A percentile compares a stretch with the other conserved stretches of the same genome.
Conservation (phyloP, 2,113 vertebrate species). For the Notothenia coriiceps region DNA sequence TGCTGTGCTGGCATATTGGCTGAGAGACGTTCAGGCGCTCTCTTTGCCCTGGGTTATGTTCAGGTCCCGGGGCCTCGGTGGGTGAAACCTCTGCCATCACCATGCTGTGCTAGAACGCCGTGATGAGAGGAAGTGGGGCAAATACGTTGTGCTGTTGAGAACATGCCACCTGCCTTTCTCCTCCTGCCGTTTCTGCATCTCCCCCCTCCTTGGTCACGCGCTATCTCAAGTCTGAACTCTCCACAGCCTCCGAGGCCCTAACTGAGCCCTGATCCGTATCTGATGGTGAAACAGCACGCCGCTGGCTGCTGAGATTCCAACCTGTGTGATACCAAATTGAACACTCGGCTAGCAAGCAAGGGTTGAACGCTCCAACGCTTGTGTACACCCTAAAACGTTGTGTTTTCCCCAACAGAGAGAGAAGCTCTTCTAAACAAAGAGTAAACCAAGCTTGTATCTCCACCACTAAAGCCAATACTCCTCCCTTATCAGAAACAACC, state of each 20-base stretch:
- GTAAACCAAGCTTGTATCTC: slow-evolving; percentile 64
- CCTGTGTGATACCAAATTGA: slow-evolving; percentile 58
- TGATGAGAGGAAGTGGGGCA: slow-evolving; percentile 48
- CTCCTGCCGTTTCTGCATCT: slow-evolving; percentile 31
- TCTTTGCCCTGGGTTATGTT: slow-evolving; percentile 44
- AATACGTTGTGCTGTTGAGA: slow-evolving; percentile 25
- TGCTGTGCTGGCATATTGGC: slow-evolving; percentile 33
- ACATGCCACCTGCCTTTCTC: slow-evolving; percentile 22
- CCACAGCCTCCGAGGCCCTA: slow-evolving; percentile 58
- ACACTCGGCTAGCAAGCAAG: too few species aligned
- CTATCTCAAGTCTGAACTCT: slow-evolving; percentile 49
- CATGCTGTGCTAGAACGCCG: neutral
- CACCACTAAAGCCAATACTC: slow-evolving; percentile 39
- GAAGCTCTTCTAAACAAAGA: slow-evolving; percentile 50
- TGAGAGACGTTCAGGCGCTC: slow-evolving; percentile 1
- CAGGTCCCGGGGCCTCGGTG: slow-evolving; percentile 28
- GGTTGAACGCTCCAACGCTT: slow-evolving; percentile 36
- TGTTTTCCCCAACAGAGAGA: slow-evolving; percentile 45
- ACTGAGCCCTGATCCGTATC: slow-evolving; percentile 64
- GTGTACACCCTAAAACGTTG: slow-evolving; percentile 26
- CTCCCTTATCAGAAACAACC: slow-evolving; percentile 44
- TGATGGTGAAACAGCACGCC: slow-evolving; percentile 64
- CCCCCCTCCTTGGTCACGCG: neutral
- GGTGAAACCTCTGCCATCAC: slow-evolving; percentile 40
- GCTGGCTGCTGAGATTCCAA: slow-evolving; percentile 43